Evolutionary conservation across 2,888 invertebrate species (phyloP), one percentile per base, ranked within the genome.

Genomic region (Gibbula magus): DNA sequence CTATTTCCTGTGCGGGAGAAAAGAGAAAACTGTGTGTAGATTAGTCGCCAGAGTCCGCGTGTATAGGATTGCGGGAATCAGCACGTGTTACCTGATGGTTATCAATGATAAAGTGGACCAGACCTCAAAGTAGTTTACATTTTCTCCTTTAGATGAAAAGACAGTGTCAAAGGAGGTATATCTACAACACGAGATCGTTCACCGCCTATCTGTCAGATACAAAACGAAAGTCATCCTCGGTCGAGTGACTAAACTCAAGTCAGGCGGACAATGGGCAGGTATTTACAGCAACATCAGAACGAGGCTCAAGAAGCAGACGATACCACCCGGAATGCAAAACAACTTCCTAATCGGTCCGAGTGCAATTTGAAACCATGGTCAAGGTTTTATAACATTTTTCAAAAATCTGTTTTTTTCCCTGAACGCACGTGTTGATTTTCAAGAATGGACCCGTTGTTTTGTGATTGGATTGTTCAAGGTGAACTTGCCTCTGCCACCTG

Each of bases 201-300:
- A 70, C 35, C 29, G 35, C 35, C 13, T 70, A 70, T 39, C 70
- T 39, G 70, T 39, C 70, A 70, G 16, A 35, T 35, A 70, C 61
- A 61, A 39, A 70, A 39, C 18, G 70, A 70, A 70, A 70, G 70
- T 70, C 70, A 70, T 16, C 32, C 4, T 35, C 0, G 70, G 35
- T 70, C 39, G 70, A n/a, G n/a, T 70, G 39, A 70, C n/a, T 70
- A 39, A 70, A 70, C 70, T 70, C 32, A 70, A 70, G 70, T 35
- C 70, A 10, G 0, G 7, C 25, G 0, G 35, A 70, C 70, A 70
- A 32, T 35, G 70, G 70, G 39, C 16, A 13, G 45, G 13, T 13
- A 13, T 45, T 10, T 45, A 45, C 10, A 13, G 13, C 45, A 45
- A 45, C 1, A 45, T 13, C 5, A 45, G 45, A 45, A 45, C 45